Evolutionary conservation across 2,888 invertebrate genomes (phyloP).

Genomic region (Patella depressa): DNA sequence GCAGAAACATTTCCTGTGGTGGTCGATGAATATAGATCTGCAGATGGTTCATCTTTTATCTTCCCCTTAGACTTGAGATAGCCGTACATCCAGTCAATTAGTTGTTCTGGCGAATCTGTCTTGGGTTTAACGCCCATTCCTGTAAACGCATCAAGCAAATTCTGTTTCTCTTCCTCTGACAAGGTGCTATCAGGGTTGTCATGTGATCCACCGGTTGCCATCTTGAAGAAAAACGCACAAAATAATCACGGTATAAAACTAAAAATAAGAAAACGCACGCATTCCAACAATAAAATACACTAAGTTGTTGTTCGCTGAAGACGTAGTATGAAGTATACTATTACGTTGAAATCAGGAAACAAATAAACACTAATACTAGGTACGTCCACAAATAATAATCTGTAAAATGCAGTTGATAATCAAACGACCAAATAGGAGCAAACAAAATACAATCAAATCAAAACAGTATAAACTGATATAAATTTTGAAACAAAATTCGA

Average conservation of each 20-base stretch:
- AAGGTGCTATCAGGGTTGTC: no score
- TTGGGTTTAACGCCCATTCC: neutral
- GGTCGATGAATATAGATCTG: neutral
- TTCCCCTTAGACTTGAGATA: neutral
- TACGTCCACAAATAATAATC: no score
- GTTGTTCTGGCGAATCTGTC: neutral
- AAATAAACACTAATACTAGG: no score
- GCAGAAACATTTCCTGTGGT: neutral
- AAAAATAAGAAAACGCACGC: neutral
- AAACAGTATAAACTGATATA: no score
- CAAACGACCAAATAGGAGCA: no score
- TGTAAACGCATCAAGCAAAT: neutral
- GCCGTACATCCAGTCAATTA: neutral
- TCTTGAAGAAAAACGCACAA: neutral
- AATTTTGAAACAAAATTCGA: no score
- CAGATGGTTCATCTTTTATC: neutral
- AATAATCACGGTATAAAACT: neutral
- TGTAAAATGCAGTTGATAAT: no score
- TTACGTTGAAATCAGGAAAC: no score
- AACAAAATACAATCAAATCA: no score
- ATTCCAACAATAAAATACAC: neutral
- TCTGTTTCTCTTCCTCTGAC: neutral
- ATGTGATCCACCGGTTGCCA: neutral
- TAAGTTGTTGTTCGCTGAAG: neutral
- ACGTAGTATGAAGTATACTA: no score